Evolutionary conservation across 2,888 invertebrate species (phyloP).

Genomic region (Pantelozetes paolii): DNA sequence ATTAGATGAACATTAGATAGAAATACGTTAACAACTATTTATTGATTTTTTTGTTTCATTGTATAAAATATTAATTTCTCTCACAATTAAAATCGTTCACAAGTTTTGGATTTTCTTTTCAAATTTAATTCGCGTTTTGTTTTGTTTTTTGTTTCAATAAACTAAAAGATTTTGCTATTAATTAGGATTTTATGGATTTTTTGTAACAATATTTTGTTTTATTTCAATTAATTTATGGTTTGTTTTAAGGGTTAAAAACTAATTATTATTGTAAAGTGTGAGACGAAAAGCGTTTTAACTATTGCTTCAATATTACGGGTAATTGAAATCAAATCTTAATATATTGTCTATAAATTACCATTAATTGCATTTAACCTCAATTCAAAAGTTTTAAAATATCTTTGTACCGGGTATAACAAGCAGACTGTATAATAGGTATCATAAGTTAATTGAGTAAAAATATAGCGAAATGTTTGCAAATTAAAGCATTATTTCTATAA

Average conservation of each 20-base stretch:
- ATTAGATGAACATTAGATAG: neutral
- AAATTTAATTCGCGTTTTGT: neutral
- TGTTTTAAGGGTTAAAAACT: too few species aligned
- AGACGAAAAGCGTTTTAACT: too few species aligned
- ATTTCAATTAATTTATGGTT: too few species aligned
- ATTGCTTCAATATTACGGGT: too few species aligned
- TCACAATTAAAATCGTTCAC: constrained; percentile 18
- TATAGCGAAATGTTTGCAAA: neutral
- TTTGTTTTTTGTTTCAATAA: neutral
- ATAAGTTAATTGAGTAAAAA: neutral
- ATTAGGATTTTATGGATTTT: too few species aligned
- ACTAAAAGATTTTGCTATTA: neutral
- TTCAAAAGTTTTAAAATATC: too few species aligned
- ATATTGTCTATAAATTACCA: too few species aligned
- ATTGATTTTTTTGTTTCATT: constrained; percentile 5
- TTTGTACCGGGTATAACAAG: too few species aligned
- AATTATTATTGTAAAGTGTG: too few species aligned
- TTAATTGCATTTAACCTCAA: too few species aligned
- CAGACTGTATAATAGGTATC: neutral
- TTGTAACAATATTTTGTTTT: too few species aligned
- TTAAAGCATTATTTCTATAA: neutral
- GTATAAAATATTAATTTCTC: constrained; percentile 25
- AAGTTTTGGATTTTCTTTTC: neutral
- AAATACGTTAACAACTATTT: neutral
- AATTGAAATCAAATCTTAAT: too few species aligned